Base-by-base conservation (phyloP, 2,888 invertebrate species). In the Xanthorhoe designata region DNA sequence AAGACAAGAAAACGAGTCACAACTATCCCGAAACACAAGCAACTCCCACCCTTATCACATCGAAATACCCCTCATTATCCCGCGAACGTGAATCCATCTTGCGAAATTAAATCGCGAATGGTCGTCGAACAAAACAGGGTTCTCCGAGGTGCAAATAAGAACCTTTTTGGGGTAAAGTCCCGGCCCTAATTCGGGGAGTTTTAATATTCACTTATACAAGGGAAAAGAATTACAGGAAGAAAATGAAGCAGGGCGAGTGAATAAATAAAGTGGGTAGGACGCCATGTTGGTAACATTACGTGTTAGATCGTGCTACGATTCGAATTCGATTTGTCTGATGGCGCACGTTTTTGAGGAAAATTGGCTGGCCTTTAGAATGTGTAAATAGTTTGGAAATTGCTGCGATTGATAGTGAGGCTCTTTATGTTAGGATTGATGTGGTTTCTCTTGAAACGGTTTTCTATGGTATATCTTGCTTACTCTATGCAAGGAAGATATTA, bases 171-270 rank as follows among this genome's bases (percentile, higher is more conserved):
- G 61, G 38, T 70, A 75, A 73, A 82, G 6, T 42, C 18, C 1
- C 45, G 32, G 32, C 51, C 64, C 47, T 68, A 60, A 88, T 87
- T 85, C 85, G 69, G 81, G 78, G 83, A 83, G 86, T 87, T 90
- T 89, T 90, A 90, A 89, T 91, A 91, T 91, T 91, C 88, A 88
- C 87, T 90, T 91, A 86, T 85, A 87, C 87, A 83, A 84, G 87
- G 88, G 88, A 88, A 92, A 90, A 90, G 91, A 92, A 93, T 92
- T 92, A 91, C 91, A 81, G 81, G 82, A 85, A 89, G 90, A 88
- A 90, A 91, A 92, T 92, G 90, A 91, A 89, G 87, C 88, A 89
- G 85, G 86, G 85, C 74, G 79, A 81, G 84, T 92, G 84, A 92
- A 92, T 93, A 92, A 92, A 89, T 91, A 90, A 91, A 81, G 78